Evolutionary conservation across 1,140 invertebrate genomes (phyloP).

Genomic region (Caenorhabditis tropicalis): DNA sequence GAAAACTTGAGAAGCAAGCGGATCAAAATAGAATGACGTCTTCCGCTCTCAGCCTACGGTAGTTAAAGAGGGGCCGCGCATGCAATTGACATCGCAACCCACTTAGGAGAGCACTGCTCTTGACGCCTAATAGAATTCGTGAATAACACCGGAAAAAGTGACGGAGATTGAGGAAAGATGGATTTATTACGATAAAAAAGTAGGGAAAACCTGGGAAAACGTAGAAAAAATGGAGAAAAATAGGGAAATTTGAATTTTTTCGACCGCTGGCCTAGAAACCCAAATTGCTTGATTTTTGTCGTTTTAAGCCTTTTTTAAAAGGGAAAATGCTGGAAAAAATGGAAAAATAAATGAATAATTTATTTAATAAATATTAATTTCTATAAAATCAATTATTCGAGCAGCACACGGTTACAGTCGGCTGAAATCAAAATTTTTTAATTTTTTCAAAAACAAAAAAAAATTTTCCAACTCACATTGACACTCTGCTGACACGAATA

Average conservation of each 20-base stretch:
- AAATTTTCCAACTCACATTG: constrained; percentile 29
- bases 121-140: constrained; percentile 38
- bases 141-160: background rate
- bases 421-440: constrained; percentile 53
- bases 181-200: too few species aligned
- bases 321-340: too few species aligned
- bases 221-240: background rate
- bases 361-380: too few species aligned
- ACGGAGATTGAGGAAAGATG: background rate
- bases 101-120: constrained; percentile 28
- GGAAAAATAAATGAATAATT: too few species aligned
- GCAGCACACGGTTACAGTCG: constrained; percentile 64
- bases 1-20: background rate
- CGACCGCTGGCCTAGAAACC: background rate
- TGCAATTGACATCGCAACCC: constrained; percentile 41
- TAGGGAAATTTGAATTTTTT: background rate
- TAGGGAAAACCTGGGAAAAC: too few species aligned
- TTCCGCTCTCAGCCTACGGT: constrained; percentile 1
- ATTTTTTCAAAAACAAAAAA: background rate
- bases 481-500: constrained; percentile 58
- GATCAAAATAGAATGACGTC: constrained; percentile 28
- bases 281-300: too few species aligned
- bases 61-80: background rate
- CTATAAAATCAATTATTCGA: constrained; percentile 41
- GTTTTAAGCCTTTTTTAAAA: too few species aligned